phyloP scores from a whole-genome alignment of 2,113 vertebrate species.

The Zapus hudsonius region DNA sequence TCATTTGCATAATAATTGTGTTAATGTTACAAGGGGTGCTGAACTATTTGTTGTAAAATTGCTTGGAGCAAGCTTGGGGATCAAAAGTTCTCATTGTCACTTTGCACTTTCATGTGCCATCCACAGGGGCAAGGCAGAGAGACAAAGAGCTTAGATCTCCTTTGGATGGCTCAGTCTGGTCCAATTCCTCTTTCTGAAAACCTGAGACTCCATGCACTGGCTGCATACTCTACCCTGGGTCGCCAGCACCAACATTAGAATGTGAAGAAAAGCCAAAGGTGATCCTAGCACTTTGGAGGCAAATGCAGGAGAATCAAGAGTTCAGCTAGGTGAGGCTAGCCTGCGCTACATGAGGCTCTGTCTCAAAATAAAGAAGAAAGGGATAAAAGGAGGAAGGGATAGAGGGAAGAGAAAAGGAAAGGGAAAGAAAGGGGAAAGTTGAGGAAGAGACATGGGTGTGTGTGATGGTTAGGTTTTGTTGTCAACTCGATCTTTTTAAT shows the following conservation, averaged over 20 bases:
- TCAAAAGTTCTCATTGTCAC: conserved; percentile 36
- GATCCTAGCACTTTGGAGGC: not conserved
- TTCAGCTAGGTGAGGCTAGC: not conserved
- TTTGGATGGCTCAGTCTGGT: conserved; percentile 13
- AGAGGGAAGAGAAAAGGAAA: too few species aligned
- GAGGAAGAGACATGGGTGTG: too few species aligned
- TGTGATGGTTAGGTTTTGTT: too few species aligned
- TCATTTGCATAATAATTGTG: conserved; percentile 67
- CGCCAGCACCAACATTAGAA: conserved; percentile 3
- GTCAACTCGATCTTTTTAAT: too few species aligned
- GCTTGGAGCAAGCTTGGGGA: conserved; percentile 40
- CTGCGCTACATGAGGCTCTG: not conserved
- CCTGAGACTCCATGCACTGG: not conserved
- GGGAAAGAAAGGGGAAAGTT: too few species aligned
- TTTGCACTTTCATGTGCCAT: conserved; percentile 50
- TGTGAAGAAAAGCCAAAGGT: not conserved
- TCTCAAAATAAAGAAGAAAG: not conserved
- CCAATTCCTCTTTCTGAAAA: not conserved
- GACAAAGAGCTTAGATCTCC: not conserved
- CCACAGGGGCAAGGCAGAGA: not conserved
- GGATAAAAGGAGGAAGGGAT: too few species aligned
- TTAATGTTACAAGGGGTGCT: conserved; percentile 55
- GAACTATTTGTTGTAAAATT: conserved; percentile 59
- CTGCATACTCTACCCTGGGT: not conserved
- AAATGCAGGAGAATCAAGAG: not conserved